Evolutionary conservation across 2,113 vertebrate genomes (phyloP).

Genomic region (Haplotaxodon microlepis): DNA sequence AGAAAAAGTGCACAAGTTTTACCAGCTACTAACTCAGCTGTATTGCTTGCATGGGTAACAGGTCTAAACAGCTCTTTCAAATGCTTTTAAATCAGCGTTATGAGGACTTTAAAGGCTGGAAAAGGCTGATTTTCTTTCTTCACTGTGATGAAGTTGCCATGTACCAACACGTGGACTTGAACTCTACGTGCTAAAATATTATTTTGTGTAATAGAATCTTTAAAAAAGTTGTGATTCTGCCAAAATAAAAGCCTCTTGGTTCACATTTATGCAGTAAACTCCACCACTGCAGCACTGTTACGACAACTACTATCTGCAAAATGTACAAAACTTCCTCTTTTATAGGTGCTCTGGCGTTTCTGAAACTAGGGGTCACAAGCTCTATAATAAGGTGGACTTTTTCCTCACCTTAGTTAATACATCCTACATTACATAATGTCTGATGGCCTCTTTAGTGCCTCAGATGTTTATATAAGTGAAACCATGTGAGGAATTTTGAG

Average conservation of each 20-base stretch:
- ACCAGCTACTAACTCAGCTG: background rate
- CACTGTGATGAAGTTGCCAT: fast-evolving
- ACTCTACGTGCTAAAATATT: background rate
- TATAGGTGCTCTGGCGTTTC: background rate
- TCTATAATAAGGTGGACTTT: background rate
- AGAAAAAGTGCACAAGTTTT: background rate
- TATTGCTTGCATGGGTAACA: background rate
- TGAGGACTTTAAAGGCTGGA: background rate
- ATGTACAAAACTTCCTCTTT: background rate
- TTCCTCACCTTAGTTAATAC: background rate
- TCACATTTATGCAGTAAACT: background rate
- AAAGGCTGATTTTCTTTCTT: background rate
- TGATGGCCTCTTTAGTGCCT: background rate
- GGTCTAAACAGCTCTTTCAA: background rate
- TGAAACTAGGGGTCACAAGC: background rate
- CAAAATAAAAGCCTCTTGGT: background rate
- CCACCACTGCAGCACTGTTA: background rate
- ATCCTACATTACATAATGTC: background rate
- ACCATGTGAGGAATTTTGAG: background rate
- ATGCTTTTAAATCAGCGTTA: background rate
- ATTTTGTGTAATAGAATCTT: background rate
- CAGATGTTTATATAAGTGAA: background rate
- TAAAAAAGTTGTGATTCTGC: background rate
- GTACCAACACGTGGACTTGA: background rate
- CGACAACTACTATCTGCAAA: background rate